Evolutionary conservation across 35 echinoderm and acorn worm species (phyloP).

Genomic region (Apostichopus parvimensis): DNA sequence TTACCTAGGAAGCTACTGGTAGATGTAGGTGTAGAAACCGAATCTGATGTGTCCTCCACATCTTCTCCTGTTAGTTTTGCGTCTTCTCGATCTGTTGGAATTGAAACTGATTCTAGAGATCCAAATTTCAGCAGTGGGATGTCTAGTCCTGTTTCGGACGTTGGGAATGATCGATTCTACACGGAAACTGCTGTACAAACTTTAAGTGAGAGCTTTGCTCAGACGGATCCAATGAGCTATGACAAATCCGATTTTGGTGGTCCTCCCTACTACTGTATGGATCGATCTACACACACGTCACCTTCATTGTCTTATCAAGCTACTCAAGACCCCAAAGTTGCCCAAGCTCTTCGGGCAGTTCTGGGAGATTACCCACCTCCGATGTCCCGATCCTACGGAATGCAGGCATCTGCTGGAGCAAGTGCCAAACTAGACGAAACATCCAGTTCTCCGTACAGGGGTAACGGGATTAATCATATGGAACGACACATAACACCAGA

Average conservation of each 20-base stretch:
- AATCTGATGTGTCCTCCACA: constrained; percentile 45
- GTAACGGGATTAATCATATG: constrained; percentile 11
- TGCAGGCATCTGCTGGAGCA: constrained; percentile 1
- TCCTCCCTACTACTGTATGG: constrained; percentile 34
- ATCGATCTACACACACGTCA: constrained; percentile 38
- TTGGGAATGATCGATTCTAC: constrained; percentile 36
- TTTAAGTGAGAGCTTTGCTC: constrained; percentile 42
- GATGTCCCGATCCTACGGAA: constrained; percentile 1
- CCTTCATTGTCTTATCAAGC: constrained; percentile 47
- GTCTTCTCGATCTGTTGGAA: constrained; percentile 49
- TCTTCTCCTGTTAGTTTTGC: constrained; percentile 35
- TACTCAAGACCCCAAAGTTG: constrained; percentile 43
- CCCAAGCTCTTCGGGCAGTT: constrained; percentile 27
- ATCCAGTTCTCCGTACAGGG: constrained; percentile 28
- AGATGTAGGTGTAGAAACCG: constrained; percentile 58
- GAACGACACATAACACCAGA: background rate
- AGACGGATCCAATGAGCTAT: constrained; percentile 28
- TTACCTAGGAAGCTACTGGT: constrained; percentile 45
- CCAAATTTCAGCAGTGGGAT: constrained; percentile 54
- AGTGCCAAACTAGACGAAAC: background rate
- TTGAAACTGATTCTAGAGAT: constrained; percentile 53
- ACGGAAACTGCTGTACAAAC: constrained; percentile 45
- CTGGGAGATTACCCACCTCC: constrained; percentile 35
- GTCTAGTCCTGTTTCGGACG: constrained; percentile 50
- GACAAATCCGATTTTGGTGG: constrained; percentile 11